Evolutionary conservation across 2,113 vertebrate species (phyloP).

Genomic region (Hippoglossus stenolepis): DNA sequence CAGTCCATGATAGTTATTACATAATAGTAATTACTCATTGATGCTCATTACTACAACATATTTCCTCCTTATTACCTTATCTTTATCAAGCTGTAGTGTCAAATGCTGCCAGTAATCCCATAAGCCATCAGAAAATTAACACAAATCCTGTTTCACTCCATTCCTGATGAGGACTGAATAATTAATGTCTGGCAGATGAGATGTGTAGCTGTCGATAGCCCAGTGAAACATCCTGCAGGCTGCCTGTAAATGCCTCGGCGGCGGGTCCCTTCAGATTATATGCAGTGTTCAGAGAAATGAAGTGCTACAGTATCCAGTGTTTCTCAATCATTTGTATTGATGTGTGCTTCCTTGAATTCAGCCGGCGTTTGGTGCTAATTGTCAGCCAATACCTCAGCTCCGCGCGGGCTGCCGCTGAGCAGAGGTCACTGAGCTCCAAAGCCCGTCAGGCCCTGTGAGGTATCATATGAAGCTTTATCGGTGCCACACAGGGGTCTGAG

Average conservation of each 20-base stretch:
- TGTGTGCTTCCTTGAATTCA: conserved; percentile 63
- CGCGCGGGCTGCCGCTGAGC: conserved; percentile 19
- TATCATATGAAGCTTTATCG: conserved; percentile 73
- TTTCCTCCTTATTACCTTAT: conserved; percentile 14
- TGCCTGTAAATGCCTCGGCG: conserved; percentile 55
- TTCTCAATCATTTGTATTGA: conserved; percentile 70
- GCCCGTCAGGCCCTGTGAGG: conserved; percentile 51
- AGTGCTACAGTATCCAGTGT: conserved; percentile 61
- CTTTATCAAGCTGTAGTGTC: not conserved
- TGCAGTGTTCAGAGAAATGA: conserved; percentile 58
- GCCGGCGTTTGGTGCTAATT: conserved; percentile 67
- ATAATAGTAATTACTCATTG: not conserved
- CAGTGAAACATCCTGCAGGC: conserved; percentile 40
- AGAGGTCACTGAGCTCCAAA: conserved; percentile 63
- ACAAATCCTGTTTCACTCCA: conserved; percentile 25
- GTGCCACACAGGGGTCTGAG: conserved; percentile 63
- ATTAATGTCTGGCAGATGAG: conserved; percentile 60
- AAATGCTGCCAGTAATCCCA: conserved; percentile 40
- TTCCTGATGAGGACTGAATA: conserved; percentile 54
- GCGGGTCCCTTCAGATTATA: conserved; percentile 44
- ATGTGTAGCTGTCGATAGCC: conserved; percentile 48
- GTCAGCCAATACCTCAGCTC: conserved; percentile 64
- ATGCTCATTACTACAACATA: not conserved
- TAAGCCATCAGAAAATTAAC: conserved; percentile 49
- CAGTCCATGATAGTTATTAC: not conserved